Base-by-base conservation (phyloP, 2,797 vertebrate genomes). In the Rhynchotus rufescens region DNA sequence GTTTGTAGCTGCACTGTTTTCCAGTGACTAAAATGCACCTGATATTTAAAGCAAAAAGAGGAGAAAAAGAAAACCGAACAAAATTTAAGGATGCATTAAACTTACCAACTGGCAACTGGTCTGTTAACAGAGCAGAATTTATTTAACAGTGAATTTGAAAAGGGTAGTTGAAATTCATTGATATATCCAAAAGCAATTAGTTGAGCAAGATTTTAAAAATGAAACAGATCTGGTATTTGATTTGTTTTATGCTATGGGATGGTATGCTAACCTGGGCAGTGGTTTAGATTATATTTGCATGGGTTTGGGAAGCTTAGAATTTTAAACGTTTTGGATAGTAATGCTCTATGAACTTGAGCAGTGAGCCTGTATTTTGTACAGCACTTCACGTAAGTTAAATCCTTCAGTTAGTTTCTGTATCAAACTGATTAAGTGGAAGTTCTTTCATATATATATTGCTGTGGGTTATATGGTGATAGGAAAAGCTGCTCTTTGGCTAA, bases 121-220 rank as follows among this genome's bases (percentile, higher is more conserved):
- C 25, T 80, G 79, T 78, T 68, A 61, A 77, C 11, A 72, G 15
- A 75, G 21, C 82, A 34, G 28, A 83, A 66, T 69, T 80, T 49
- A 14, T 87, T 89, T 83, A 52, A 86, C 36, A 77, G 34, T 52
- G 76, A 73, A 2, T 82, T 93, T 77, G 52, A 92, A 91, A 91
- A 5, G 2, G 25, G 8, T 77, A 28, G 28, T 66, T 25, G 36
- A 89, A 90, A 89, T 54, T 89, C 89, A 23, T 51, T 66, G 60
- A 71, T 64, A 2, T 82, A 36, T 57, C 8, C 59, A 67, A 78
- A 85, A 86, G 49, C 47, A 22, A 76, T 92, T 10, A 65, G 45
- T 74, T 82, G 78, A 77, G 30, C 72, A 36, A 79, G 26, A 72
- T 74, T 79, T 84, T 61, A 47, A 51, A 77, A 62, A 34, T 83